phyloP scores from a whole-genome alignment of 2,888 invertebrate species.

The Neoscelio sp. region DNA sequence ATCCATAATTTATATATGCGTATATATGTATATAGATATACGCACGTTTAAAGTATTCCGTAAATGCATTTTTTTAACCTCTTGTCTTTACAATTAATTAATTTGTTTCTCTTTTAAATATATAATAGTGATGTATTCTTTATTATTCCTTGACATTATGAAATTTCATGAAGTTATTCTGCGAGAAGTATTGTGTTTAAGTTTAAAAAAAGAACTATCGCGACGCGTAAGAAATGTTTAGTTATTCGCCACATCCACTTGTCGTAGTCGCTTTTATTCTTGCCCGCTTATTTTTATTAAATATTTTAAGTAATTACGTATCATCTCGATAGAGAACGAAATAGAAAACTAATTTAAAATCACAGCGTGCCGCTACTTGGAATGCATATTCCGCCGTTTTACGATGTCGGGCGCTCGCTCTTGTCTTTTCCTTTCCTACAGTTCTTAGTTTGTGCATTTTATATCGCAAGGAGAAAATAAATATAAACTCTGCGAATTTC shows the following conservation, averaged over 20 bases:
- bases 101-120: slow-evolving; percentile 57
- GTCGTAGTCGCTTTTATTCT: slow-evolving; percentile 57
- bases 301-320: slow-evolving; percentile 44
- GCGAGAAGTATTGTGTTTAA: slow-evolving; percentile 57
- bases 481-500: slow-evolving; percentile 1
- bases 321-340: slow-evolving; percentile 34
- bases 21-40: slow-evolving; percentile 73
- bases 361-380: slow-evolving; percentile 74
- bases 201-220: slow-evolving; percentile 72
- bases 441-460: slow-evolving; percentile 11
- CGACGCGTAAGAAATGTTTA: slow-evolving; percentile 73
- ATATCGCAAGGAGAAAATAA: slow-evolving; percentile 5
- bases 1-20: slow-evolving; percentile 66
- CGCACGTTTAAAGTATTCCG: slow-evolving; percentile 63
- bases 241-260: slow-evolving; percentile 58
- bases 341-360: slow-evolving; percentile 61
- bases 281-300: slow-evolving; percentile 21
- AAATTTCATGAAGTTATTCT: slow-evolving; percentile 82
- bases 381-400: slow-evolving; percentile 71
- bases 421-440: slow-evolving; percentile 14
- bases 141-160: slow-evolving; percentile 77
- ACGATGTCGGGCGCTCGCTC: slow-evolving; percentile 68
- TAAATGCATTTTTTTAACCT: slow-evolving; percentile 61
- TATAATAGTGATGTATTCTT: slow-evolving; percentile 50
- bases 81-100: slow-evolving; percentile 54